Percentiles rank a stretch among this genome's conserved stretches.
These are phyloP conservation scores for Drosophila jambulina DNA, from an alignment of 1,140 invertebrate species.

Conservation along the genomic window DNA sequence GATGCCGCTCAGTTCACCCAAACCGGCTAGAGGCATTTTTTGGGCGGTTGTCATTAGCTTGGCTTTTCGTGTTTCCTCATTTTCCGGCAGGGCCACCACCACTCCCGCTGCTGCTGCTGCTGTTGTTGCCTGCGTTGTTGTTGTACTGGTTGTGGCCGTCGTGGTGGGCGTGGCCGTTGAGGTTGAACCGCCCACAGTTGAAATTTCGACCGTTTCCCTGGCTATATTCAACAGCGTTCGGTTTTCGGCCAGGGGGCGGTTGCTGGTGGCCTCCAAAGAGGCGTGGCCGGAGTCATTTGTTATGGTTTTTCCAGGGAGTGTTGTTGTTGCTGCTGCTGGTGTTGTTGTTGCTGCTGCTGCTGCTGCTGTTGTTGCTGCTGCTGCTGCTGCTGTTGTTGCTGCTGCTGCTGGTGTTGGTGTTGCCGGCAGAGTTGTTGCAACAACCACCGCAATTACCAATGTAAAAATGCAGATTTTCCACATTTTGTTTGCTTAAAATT, in stretches of 20 bases:
- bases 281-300: constrained; percentile 69
- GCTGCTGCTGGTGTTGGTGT: background rate
- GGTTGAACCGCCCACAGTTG: constrained; percentile 46
- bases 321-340: constrained; percentile 8
- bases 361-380: constrained; percentile 13
- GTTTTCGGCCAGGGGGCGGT: constrained; percentile 28
- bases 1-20: constrained; percentile 46
- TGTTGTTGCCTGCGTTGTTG: constrained; percentile 55
- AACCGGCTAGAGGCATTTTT: constrained; percentile 27
- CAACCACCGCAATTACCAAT: constrained; percentile 68
- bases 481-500: constrained; percentile 55
- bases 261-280: constrained; percentile 31
- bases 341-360: constrained; percentile 9
- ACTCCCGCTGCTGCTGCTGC: background rate
- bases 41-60: constrained; percentile 57
- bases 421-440: constrained; percentile 26
- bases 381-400: background rate
- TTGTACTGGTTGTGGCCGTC: constrained; percentile 69
- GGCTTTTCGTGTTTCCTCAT: constrained; percentile 17
- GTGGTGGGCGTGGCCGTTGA: constrained; percentile 77
- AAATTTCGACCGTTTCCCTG: constrained; percentile 21
- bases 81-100: constrained; percentile 6
- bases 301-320: constrained; percentile 31
- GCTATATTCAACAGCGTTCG: constrained; percentile 35
- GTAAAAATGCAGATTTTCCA: constrained; percentile 78